A percentile compares a stretch with the other conserved stretches of the same genome.
Conservation (phyloP, 2,888 invertebrate species). For the Saturnia japonica region DNA sequence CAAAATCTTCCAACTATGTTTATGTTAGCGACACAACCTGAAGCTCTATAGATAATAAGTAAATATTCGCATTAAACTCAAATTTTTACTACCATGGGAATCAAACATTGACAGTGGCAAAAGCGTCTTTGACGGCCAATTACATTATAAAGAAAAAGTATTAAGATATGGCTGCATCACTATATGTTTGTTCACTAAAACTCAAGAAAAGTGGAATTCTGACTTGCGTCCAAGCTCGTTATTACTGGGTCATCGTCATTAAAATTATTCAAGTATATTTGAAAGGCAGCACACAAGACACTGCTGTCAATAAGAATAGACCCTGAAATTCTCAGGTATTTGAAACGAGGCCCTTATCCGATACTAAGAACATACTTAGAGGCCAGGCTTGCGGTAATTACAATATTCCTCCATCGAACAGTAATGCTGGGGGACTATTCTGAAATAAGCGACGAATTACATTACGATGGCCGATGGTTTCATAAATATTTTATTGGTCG, state of each 20-base stretch:
- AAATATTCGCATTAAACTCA: neutral
- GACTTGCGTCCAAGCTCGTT: too few species aligned
- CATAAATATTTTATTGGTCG: constrained; percentile 79
- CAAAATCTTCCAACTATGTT: neutral
- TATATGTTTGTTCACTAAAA: neutral
- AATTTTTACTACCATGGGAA: neutral
- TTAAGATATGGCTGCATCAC: neutral
- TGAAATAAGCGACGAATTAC: constrained; percentile 64
- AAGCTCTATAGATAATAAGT: neutral
- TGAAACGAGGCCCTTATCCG: neutral
- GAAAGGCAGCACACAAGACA: neutral
- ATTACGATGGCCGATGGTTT: constrained; percentile 69
- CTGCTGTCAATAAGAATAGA: neutral
- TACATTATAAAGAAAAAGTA: neutral
- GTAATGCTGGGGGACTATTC: constrained; percentile 56
- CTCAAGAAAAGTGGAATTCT: neutral
- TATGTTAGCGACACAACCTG: too few species aligned
- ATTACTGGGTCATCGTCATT: too few species aligned
- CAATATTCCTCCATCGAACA: constrained; percentile 45
- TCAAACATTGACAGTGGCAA: neutral
- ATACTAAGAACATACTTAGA: constrained; percentile 30
- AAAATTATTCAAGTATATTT: neutral
- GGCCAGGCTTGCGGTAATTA: constrained; percentile 29
- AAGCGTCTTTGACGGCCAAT: neutral
- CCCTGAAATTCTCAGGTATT: constrained; percentile 2